phyloP scores from a whole-genome alignment of 1,140 invertebrate species.

The Apis florea region DNA sequence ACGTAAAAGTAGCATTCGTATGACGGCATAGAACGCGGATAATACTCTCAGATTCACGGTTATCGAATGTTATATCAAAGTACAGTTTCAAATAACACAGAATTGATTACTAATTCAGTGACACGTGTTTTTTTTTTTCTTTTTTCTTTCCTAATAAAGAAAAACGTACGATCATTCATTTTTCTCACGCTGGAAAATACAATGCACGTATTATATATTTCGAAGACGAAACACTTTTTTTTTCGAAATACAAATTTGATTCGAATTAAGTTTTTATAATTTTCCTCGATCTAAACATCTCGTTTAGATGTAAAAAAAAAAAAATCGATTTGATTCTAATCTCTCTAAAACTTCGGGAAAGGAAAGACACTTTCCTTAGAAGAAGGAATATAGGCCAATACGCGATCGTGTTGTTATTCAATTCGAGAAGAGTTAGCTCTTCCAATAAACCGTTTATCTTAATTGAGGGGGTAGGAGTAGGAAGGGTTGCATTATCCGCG shows the following conservation, averaged over 20 bases:
- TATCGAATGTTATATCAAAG: neutral
- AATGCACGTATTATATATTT: slow-evolving; percentile 13
- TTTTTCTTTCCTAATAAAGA: too few relatives aligned
- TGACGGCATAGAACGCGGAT: slow-evolving; percentile 2
- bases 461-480: neutral
- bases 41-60: neutral
- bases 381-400: too few relatives aligned
- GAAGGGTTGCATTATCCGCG: slow-evolving; percentile 4
- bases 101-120: neutral
- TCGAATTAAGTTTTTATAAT: too few relatives aligned
- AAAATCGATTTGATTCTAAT: too few relatives aligned
- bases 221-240: too few relatives aligned
- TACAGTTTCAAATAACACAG: neutral
- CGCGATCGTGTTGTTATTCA: slow-evolving; percentile 2
- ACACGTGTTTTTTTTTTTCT: neutral
- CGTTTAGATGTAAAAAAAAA: too few relatives aligned
- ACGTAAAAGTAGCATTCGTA: slow-evolving; percentile 3
- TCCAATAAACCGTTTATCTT: slow-evolving; percentile 33
- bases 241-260: too few relatives aligned
- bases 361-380: too few relatives aligned
- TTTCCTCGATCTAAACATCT: too few relatives aligned
- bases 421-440: slow-evolving; percentile 10
- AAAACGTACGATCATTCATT: slow-evolving; percentile 1
- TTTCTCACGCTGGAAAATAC: slow-evolving; percentile 4
- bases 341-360: too few relatives aligned